Evolutionary conservation across 2,888 invertebrate genomes (phyloP).

Genomic region (Cosmopolites sordidus): DNA sequence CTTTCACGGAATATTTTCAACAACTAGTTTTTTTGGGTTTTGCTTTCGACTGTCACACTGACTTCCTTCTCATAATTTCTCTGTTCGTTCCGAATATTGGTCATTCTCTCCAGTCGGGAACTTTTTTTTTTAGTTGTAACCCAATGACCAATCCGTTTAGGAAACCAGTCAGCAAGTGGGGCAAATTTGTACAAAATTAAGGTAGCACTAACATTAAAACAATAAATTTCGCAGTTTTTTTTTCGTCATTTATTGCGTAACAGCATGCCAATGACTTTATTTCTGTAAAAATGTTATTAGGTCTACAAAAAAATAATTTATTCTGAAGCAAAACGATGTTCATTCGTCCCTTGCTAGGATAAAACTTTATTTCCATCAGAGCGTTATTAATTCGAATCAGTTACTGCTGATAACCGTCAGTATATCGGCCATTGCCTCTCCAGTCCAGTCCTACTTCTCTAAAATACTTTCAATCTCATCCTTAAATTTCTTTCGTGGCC

Average conservation of each 20-base stretch:
- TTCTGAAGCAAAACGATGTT: too few relatives aligned
- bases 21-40: conserved; percentile 1
- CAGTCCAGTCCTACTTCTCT: too few relatives aligned
- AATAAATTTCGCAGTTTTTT: neutral
- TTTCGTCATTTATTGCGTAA: neutral
- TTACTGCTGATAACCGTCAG: too few relatives aligned
- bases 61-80: conserved; percentile 12
- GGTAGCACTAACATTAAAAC: neutral
- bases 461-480: too few relatives aligned
- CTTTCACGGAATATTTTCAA: conserved; percentile 1
- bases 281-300: too few relatives aligned
- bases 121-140: conserved; percentile 3
- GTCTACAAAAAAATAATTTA: too few relatives aligned
- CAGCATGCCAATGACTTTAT: neutral
- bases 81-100: conserved; percentile 7
- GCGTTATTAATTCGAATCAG: too few relatives aligned
- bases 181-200: neutral
- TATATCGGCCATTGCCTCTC: too few relatives aligned
- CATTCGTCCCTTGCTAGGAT: too few relatives aligned
- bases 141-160: neutral
- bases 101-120: neutral
- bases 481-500: too few relatives aligned
- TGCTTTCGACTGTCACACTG: conserved; percentile 5
- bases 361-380: too few relatives aligned
- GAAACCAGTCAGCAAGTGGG: neutral